A percentile compares a stretch with the other conserved stretches of the same genome.
Evolutionary conservation across 53 echinoderm and acorn worm species (phyloP).

Genomic region (Apostichopus leukothele): DNA sequence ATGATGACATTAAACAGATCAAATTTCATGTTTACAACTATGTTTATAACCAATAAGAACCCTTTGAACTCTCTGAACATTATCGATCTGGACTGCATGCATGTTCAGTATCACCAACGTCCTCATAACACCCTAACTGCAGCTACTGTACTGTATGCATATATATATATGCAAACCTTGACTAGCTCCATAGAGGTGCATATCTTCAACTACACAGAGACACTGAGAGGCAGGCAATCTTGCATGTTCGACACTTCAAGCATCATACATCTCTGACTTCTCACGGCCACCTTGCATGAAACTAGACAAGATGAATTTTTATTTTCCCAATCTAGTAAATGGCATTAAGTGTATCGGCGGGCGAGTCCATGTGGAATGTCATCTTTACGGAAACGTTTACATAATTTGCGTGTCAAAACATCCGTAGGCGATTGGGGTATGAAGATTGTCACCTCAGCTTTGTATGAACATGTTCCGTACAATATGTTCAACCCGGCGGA

Average conservation of each 20-base stretch:
- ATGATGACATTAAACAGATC: too few relatives aligned
- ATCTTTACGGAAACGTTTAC: neutral
- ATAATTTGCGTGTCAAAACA: neutral
- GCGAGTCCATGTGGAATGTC: neutral
- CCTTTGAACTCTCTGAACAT: too few relatives aligned
- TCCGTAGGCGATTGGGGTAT: neutral
- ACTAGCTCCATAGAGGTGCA: too few relatives aligned
- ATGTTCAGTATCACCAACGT: too few relatives aligned
- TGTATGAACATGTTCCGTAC: neutral
- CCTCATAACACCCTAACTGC: too few relatives aligned
- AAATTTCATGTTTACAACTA: too few relatives aligned
- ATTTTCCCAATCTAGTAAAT: neutral
- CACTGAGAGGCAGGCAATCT: neutral
- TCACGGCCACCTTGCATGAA: neutral
- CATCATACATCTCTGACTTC: neutral
- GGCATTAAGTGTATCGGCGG: neutral
- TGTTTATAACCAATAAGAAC: too few relatives aligned
- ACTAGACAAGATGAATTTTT: neutral
- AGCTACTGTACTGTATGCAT: too few relatives aligned
- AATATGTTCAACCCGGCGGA: neutral
- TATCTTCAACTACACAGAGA: neutral
- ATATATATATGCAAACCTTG: too few relatives aligned
- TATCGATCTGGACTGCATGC: too few relatives aligned
- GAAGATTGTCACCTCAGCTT: neutral
- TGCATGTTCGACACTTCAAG: neutral